Evolutionary conservation across 37 sponge, comb jelly and placozoan species (phyloP).

Genomic region (Aphrocallistes beatrix): DNA sequence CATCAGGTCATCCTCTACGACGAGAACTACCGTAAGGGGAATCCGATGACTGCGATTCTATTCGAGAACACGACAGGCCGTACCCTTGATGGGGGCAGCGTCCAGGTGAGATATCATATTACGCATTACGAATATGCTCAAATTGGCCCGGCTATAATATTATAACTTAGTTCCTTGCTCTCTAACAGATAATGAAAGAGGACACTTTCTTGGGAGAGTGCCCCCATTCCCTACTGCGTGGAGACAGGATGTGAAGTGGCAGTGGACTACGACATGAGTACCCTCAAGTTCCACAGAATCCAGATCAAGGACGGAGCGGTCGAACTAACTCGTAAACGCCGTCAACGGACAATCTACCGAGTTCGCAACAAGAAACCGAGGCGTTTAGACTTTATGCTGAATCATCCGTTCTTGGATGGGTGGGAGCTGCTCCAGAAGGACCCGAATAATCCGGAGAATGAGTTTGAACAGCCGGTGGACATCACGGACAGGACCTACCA

Average conservation of each 20-base stretch:
- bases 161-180: too few species aligned
- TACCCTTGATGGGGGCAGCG: slow-evolving; percentile 64
- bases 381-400: slow-evolving; percentile 68
- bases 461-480: slow-evolving; percentile 81
- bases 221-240: slow-evolving; percentile 75
- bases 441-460: slow-evolving; percentile 34
- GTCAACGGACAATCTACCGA: slow-evolving; percentile 42
- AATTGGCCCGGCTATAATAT: too few species aligned
- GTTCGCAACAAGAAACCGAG: slow-evolving; percentile 55
- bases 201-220: slow-evolving; percentile 53
- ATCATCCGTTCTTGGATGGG: slow-evolving; percentile 73
- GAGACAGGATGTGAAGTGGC: slow-evolving; percentile 66
- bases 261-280: slow-evolving; percentile 27
- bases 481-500: slow-evolving; percentile 79
- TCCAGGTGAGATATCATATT: too few species aligned
- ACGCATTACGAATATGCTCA: too few species aligned
- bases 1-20: slow-evolving; percentile 65
- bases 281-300: slow-evolving; percentile 29
- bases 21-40: slow-evolving; percentile 61
- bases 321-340: slow-evolving; percentile 27
- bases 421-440: slow-evolving; percentile 55
- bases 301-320: slow-evolving; percentile 29
- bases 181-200: neutral
- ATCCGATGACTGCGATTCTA: slow-evolving; percentile 59
- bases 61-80: slow-evolving; percentile 84